phyloP scores from a whole-genome alignment of 2,113 vertebrate genomes.

The Elachura formosa region DNA sequence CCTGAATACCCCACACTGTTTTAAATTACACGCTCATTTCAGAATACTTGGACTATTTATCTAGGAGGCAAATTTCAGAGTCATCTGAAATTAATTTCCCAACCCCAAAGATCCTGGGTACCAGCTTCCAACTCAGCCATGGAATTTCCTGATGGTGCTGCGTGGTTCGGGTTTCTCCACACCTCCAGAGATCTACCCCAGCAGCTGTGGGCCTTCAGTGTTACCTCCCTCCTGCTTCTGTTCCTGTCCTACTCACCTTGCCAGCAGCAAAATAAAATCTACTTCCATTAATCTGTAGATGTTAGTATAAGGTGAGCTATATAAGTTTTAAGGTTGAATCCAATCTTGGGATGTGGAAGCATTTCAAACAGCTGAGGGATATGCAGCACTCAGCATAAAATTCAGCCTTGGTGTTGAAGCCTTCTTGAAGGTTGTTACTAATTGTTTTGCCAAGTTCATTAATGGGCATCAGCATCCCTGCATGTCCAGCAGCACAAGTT shows the following conservation, averaged over 20 bases:
- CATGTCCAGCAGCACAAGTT: background rate
- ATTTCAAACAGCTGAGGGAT: background rate
- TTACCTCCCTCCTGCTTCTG: background rate
- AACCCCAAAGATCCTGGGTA: conserved; percentile 61
- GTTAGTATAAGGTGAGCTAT: background rate
- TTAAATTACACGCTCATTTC: conserved; percentile 64
- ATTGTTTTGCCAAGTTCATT: background rate
- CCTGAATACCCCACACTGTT: conserved; percentile 12
- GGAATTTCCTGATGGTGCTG: conserved; percentile 62
- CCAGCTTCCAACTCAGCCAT: conserved; percentile 54
- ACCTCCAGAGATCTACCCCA: background rate
- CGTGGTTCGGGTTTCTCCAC: background rate
- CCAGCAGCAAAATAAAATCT: background rate
- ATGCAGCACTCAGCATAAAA: background rate
- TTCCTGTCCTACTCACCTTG: background rate
- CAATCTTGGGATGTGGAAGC: accelerated
- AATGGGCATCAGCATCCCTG: background rate
- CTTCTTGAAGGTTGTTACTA: background rate
- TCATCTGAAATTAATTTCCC: conserved; percentile 68
- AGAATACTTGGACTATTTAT: conserved; percentile 54
- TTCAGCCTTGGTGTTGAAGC: no score
- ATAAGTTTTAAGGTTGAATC: background rate
- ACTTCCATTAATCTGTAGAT: background rate
- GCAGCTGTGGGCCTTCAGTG: background rate
- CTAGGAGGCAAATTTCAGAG: conserved; percentile 57